These are phyloP conservation scores for Nibea albiflora DNA, from an alignment of 2,113 vertebrate genomes.

Conservation along the genomic window DNA sequence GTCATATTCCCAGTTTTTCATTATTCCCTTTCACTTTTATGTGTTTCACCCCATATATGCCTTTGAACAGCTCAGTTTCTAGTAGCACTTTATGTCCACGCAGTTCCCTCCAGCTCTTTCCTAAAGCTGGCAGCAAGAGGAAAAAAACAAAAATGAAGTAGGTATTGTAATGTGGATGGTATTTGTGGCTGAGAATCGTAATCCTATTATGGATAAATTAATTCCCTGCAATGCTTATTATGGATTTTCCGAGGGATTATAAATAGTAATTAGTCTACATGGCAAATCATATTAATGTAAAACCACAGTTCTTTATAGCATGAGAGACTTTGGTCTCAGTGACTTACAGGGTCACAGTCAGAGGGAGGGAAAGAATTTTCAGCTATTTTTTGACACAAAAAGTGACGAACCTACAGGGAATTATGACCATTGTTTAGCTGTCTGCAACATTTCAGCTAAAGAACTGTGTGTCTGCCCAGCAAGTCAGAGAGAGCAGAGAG, in stretches of 20 bases:
- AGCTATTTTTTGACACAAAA: too few species aligned
- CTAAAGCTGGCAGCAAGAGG: background rate
- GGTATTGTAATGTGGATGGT: conserved; percentile 20
- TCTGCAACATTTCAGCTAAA: background rate
- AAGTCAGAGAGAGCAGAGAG: too few species aligned
- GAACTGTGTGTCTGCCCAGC: too few species aligned
- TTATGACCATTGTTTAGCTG: background rate
- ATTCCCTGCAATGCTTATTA: conserved; percentile 43
- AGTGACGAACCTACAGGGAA: background rate
- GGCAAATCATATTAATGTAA: conserved; percentile 45
- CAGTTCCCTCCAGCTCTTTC: background rate
- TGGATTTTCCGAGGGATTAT: conserved; percentile 50
- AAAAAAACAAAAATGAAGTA: conserved; percentile 5
- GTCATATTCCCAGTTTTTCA: background rate
- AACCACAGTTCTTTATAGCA: conserved; percentile 2
- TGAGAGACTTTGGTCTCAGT: background rate
- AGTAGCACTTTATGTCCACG: background rate
- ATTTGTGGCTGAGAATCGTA: conserved; percentile 43
- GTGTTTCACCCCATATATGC: conserved; percentile 4
- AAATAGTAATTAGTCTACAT: conserved; percentile 42
- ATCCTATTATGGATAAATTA: conserved; percentile 54
- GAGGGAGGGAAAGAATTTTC: too few species aligned
- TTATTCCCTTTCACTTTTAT: background rate
- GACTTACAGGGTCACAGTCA: conserved; percentile 6
- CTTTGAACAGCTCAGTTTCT: background rate